Base-by-base conservation (phyloP, 2,888 invertebrate species). In the Patella pellucida region DNA sequence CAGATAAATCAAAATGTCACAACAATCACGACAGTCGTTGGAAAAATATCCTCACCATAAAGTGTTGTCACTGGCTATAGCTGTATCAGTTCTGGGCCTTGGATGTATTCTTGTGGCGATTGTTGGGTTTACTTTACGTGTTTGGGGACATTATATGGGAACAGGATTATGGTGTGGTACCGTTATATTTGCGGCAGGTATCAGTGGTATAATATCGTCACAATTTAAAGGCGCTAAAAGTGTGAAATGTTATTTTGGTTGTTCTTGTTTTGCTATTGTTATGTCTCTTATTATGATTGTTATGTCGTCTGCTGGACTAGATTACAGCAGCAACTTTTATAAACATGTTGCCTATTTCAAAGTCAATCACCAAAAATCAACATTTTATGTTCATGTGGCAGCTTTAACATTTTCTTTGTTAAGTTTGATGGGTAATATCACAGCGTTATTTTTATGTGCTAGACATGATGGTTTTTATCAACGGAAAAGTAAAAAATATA, bases 101-200 rank as follows among this genome's bases (percentile, higher is more conserved):
- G 84, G 82, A 19, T 83, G 85, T 54, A 84, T 88, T 16, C 80
- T 85, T 5, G 82, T 86, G n/a, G 84, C 85, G 23, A 83, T 86
- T 1, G 72, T 88, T 19, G 84, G 85, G 14, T 85, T 86, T 81
- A 82, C 81, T 14, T 79, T 83, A 68, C 78, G 80, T 68, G 82
- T 87, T 62, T 87, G 87, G 87, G 89, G 89, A 50, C 83, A 87
- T 75, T 86, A 87, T 75, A 82, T 85, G 19, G 86, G 82, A 16
- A 83, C 87, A n/a, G 89, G 89, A 7, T 83, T 88, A 74, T 89
- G 89, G 89, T 82, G 85, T 27, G 88, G 89, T 5, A 79, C 80
- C 2, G 75, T 83, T 19, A 80, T 85, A 54, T 78, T 85, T 19
- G 41, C 84, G 15, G 80, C 85, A 52, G 88, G 87, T 50, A 78